Conservation (phyloP, 2,797 vertebrate species). For the Mormyrops boulengeri region DNA sequence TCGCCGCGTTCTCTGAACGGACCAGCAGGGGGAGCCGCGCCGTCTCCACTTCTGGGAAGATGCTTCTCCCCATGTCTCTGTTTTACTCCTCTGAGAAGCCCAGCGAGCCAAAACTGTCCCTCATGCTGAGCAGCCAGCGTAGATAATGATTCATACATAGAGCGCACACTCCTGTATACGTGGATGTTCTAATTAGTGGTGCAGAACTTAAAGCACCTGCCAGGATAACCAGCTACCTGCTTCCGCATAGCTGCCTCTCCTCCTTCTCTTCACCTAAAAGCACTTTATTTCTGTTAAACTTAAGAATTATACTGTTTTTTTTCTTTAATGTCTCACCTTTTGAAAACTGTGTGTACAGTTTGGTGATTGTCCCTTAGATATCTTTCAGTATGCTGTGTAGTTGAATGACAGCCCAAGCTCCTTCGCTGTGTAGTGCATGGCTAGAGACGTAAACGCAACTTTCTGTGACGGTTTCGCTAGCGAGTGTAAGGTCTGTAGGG, state of each 20-base stretch:
- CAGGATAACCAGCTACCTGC: conserved; percentile 39
- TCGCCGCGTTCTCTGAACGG: not conserved
- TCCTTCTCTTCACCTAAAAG: conserved; percentile 40
- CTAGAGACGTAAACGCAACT: conserved; percentile 44
- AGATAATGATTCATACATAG: conserved; percentile 18
- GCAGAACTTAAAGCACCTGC: conserved; percentile 34
- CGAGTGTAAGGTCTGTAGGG: conserved; percentile 30
- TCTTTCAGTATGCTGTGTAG: conserved; percentile 37
- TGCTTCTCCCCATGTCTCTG: not conserved
- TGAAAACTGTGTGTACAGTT: conserved; percentile 48
- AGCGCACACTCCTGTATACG: conserved; percentile 11
- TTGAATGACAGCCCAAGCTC: conserved; percentile 46
- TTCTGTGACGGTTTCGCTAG: conserved; percentile 47
- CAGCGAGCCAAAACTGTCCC: not conserved
- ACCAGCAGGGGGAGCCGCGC: not conserved
- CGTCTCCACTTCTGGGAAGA: not conserved
- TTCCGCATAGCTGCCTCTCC: conserved; percentile 45
- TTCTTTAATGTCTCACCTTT: conserved; percentile 30
- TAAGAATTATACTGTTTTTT: conserved; percentile 44
- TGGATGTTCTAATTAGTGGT: conserved; percentile 24
- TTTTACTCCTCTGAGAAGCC: not conserved
- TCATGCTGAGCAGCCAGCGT: not conserved
- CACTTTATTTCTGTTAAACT: conserved; percentile 66
- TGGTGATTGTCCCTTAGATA: conserved; percentile 24
- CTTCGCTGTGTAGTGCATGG: conserved; percentile 56